These are phyloP conservation scores for Pilophorus perplexus DNA, from an alignment of 2,888 invertebrate genomes.

Conservation along the genomic window DNA sequence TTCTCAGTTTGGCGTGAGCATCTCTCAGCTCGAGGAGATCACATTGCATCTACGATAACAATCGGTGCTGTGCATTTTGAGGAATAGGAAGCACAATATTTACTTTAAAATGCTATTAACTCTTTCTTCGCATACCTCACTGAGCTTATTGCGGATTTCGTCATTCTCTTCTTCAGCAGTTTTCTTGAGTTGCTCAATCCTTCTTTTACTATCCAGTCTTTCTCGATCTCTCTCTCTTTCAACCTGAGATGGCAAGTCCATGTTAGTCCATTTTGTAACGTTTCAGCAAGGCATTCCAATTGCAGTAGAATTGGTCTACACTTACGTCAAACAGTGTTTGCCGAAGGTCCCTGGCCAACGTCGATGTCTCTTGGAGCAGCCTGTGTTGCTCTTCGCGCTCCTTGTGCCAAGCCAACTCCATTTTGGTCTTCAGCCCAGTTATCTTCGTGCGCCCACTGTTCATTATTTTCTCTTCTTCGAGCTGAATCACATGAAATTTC, in stretches of 20 bases:
- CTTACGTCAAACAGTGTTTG: conserved; percentile 78
- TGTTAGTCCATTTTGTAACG: no score
- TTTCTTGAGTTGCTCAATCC: conserved; percentile 79
- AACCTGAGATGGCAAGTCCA: conserved; percentile 56
- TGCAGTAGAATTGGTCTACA: neutral
- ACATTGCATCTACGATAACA: conserved; percentile 66
- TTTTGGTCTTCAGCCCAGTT: conserved; percentile 78
- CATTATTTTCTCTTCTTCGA: conserved; percentile 83
- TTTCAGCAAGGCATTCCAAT: neutral
- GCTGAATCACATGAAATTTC: conserved; percentile 54
- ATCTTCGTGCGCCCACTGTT: conserved; percentile 81
- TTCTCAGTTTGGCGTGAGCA: conserved; percentile 85
- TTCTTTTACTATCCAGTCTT: conserved; percentile 78
- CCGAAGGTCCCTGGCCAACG: conserved; percentile 79
- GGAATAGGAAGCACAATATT: conserved; percentile 53
- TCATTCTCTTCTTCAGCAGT: conserved; percentile 85
- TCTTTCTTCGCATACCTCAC: conserved; percentile 55
- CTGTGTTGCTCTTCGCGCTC: conserved; percentile 89
- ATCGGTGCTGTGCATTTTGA: conserved; percentile 69
- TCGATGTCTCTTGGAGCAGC: conserved; percentile 85
- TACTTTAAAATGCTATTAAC: no score
- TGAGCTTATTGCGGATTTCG: conserved; percentile 79
- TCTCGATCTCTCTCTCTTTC: conserved; percentile 89
- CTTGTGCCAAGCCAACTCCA: conserved; percentile 92
- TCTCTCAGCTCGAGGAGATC: conserved; percentile 84